Evolutionary conservation across 2,888 invertebrate genomes (phyloP).

Genomic region (Sipunculus nudus): DNA sequence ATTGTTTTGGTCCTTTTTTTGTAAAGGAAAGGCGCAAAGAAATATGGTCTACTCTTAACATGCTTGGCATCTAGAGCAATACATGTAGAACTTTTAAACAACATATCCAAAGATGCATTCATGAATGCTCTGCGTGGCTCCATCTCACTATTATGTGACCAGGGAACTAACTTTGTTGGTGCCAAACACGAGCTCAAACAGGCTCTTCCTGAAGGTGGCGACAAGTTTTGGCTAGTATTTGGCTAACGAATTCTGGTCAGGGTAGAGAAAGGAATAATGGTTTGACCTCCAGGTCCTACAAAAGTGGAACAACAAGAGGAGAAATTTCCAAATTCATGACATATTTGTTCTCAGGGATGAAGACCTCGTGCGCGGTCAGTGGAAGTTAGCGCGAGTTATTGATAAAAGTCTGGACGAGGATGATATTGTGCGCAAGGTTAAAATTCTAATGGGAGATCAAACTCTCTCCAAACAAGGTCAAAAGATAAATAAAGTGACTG

Average conservation of each 20-base stretch:
- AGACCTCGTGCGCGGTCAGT: background rate
- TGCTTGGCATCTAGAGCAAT: constrained; percentile 42
- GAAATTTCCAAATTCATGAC: constrained; percentile 24
- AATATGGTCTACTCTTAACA: constrained; percentile 45
- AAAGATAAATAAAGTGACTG: background rate
- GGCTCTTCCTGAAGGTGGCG: constrained; percentile 16
- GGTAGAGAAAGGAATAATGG: constrained; percentile 11
- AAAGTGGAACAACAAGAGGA: constrained; percentile 29
- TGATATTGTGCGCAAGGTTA: constrained; percentile 20
- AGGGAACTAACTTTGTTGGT: constrained; percentile 45
- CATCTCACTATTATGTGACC: constrained; percentile 39
- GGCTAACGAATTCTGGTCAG: constrained; percentile 7
- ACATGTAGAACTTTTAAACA: constrained; percentile 42
- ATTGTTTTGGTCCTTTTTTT: constrained; percentile 48
- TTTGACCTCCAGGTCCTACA: background rate
- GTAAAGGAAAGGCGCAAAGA: constrained; percentile 44
- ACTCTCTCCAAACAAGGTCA: background rate
- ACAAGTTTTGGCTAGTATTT: constrained; percentile 10
- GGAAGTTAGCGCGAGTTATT: constrained; percentile 15
- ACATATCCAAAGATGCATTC: constrained; percentile 42
- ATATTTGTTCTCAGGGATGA: constrained; percentile 9
- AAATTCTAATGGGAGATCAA: constrained; percentile 7
- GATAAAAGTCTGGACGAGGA: constrained; percentile 11
- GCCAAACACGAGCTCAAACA: constrained; percentile 39
- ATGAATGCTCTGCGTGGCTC: constrained; percentile 42